Evolutionary conservation across 1,140 invertebrate species (phyloP), one percentile per base, ranked within the genome.

Genomic region (Drosophila navojoa): DNA sequence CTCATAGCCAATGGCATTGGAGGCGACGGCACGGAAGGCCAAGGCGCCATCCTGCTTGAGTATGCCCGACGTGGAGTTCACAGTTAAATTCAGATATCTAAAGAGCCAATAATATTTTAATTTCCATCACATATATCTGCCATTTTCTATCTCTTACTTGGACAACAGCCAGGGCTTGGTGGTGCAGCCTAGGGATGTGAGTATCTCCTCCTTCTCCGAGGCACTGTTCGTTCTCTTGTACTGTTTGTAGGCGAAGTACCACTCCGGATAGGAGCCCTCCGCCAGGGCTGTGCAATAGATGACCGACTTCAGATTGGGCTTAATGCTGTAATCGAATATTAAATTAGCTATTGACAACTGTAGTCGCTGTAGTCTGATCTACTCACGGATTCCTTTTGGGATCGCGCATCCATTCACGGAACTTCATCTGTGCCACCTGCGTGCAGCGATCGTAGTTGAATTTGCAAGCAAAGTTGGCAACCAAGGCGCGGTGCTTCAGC

Each of bases 121-220:
- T 3, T 16, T 45, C 5, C 7, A 38, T 38, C 11, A 13, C 10
- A 38, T 38, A 45, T 45, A 45, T 16, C 1, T 15, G 0, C 7
- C 9, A 15, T 45, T 6, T 19, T 9, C 2, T 7, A 7, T 6
- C 0, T 9, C 92, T 93, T 87, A 95, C 94, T 92, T 89, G 13
- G 84, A 71, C 2, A 94, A 64, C 2, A 92, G 81, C 29, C 81
- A 74, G 4, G 81, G 68, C 40, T 94, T 89, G 40, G 63, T 93
- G 4, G 94, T 93, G 78, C 94, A 95, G 2, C 93, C 94, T 1
- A 95, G 92, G 2, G 94, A 92, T 0, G 93, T 89, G 0, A 95
- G 86, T n/a, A 95, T 94, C n/a, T 94, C 92, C 11, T 94, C 93
- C 91, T 94, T 94, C 60, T 95, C 94, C 0, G 94, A 93, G 0